Evolutionary conservation across 1,140 invertebrate genomes (phyloP).

Genomic region (Danaus melanippus): DNA sequence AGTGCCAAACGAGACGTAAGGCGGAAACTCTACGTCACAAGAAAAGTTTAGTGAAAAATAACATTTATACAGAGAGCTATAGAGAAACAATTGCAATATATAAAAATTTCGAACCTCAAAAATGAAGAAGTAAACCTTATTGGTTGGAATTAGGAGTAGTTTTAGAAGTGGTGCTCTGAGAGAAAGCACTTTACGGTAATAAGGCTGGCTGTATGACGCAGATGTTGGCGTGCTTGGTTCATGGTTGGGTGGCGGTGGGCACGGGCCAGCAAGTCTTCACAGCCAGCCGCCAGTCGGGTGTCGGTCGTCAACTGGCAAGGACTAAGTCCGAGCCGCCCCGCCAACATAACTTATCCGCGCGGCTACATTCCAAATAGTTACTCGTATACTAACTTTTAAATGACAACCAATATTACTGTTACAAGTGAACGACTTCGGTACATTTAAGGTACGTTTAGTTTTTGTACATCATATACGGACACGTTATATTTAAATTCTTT

Average conservation of each 20-base stretch:
- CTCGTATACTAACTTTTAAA: constrained; percentile 21
- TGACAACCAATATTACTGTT: constrained; percentile 24
- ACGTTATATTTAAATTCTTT: too few relatives aligned
- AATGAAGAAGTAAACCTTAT: constrained; percentile 41
- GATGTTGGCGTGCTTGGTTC: constrained; percentile 41
- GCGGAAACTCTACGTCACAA: constrained; percentile 46
- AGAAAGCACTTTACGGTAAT: constrained; percentile 67
- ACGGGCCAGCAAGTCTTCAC: constrained; percentile 22
- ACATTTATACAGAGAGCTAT: constrained; percentile 26
- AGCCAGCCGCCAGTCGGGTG: constrained; percentile 44
- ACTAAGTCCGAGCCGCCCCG: constrained; percentile 21
- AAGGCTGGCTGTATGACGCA: constrained; percentile 57
- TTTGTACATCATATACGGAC: not conserved
- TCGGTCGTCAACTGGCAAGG: constrained; percentile 36
- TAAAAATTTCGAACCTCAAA: constrained; percentile 3
- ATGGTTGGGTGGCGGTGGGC: constrained; percentile 28
- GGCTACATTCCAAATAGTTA: constrained; percentile 21
- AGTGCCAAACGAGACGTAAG: constrained; percentile 52
- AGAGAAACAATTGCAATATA: constrained; percentile 38
- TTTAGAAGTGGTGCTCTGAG: constrained; percentile 36
- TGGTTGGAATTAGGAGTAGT: constrained; percentile 32
- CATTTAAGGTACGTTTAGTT: constrained; percentile 22
- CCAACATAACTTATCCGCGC: constrained; percentile 23
- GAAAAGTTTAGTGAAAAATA: constrained; percentile 27
- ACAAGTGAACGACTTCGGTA: not conserved